Evolutionary conservation across 35 echinoderm and acorn worm genomes (phyloP).

Genomic region (Heliocidaris erythrogramma): DNA sequence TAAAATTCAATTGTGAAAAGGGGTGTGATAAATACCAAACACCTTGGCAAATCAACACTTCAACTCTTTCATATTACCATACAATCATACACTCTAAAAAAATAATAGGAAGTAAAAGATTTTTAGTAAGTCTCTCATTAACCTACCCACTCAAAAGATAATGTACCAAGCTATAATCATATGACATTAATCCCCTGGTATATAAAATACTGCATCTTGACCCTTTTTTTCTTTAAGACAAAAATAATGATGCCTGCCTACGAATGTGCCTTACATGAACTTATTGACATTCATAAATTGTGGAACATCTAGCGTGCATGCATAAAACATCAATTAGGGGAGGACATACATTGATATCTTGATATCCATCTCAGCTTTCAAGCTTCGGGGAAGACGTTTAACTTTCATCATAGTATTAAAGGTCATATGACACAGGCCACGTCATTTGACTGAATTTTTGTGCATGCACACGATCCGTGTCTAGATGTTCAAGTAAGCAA

Average conservation of each 20-base stretch:
- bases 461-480: not conserved
- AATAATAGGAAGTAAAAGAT: too few species aligned
- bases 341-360: not conserved
- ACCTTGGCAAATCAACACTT: too few species aligned
- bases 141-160: too few species aligned
- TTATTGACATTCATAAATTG: not conserved
- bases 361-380: not conserved
- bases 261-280: not conserved
- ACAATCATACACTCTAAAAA: too few species aligned
- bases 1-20: too few species aligned
- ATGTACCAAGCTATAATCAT: too few species aligned
- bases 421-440: not conserved
- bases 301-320: not conserved
- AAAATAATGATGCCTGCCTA: not conserved
- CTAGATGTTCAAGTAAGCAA: not conserved
- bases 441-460: not conserved
- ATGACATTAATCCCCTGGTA: too few species aligned
- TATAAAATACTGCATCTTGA: too few species aligned
- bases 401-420: not conserved
- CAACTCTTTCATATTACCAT: too few species aligned
- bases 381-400: not conserved
- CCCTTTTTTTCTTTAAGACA: not conserved
- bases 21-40: too few species aligned
- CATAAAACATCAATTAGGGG: not conserved
- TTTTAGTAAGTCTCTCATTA: too few species aligned